A percentile compares a stretch with the other conserved stretches of the same genome.
These are phyloP conservation scores for Scomberomorus guttatus DNA, from an alignment of 2,797 vertebrate species.

Conservation along the genomic window DNA sequence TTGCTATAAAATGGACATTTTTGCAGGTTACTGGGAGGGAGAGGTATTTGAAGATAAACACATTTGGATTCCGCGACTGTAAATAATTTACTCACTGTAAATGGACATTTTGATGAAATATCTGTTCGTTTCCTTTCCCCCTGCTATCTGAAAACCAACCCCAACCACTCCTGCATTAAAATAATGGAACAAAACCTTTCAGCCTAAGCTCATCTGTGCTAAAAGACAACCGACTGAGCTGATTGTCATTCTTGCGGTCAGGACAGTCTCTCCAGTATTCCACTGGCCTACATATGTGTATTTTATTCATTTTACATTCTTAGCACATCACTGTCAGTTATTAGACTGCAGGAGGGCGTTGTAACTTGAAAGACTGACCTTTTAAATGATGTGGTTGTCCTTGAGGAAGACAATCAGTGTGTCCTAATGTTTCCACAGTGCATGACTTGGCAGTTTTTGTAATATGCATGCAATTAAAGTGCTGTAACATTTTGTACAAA, in stretches of 20 bases:
- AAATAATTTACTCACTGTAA: background rate
- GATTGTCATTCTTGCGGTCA: slow-evolving; percentile 45
- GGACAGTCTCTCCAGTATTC: slow-evolving; percentile 13
- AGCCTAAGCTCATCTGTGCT: slow-evolving; percentile 30
- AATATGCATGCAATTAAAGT: background rate
- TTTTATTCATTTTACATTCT: slow-evolving; percentile 43
- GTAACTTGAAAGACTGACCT: slow-evolving; percentile 2
- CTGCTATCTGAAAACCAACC: background rate
- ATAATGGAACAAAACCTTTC: slow-evolving; percentile 29
- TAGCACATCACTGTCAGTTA: slow-evolving; percentile 23
- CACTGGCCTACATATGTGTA: background rate
- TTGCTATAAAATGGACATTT: background rate
- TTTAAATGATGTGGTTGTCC: slow-evolving; percentile 40
- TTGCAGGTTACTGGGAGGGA: background rate
- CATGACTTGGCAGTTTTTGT: background rate
- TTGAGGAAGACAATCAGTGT: slow-evolving; percentile 28
- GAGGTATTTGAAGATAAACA: background rate
- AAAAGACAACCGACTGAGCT: slow-evolving; percentile 36
- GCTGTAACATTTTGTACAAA: no score
- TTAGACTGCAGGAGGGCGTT: slow-evolving; percentile 16
- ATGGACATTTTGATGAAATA: background rate
- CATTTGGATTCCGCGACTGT: background rate
- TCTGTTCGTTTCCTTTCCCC: background rate
- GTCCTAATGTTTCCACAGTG: background rate
- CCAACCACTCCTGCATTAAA: slow-evolving; percentile 3